Conservation (phyloP, 2,888 invertebrate species). For the Encarsia formosa region DNA sequence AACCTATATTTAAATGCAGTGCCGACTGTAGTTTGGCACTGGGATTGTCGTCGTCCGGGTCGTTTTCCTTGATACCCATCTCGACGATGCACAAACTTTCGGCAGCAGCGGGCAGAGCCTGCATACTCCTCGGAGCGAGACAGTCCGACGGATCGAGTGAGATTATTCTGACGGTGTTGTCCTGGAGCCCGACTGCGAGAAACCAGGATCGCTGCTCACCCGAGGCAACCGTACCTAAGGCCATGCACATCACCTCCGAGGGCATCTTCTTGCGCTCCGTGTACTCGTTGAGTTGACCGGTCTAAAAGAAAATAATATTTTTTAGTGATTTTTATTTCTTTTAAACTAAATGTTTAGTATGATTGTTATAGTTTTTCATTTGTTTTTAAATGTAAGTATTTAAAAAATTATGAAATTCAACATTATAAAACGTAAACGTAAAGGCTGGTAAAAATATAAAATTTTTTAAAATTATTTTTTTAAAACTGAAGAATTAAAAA, state of each 20-base stretch:
- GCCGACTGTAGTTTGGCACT: constrained; percentile 64
- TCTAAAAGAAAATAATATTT: constrained; percentile 57
- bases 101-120: constrained; percentile 91
- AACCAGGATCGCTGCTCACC: constrained; percentile 96
- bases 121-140: constrained; percentile 91
- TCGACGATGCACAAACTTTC: constrained; percentile 97
- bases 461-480: too few relatives aligned
- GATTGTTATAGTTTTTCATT: too few relatives aligned
- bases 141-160: constrained; percentile 96
- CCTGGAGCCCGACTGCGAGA: constrained; percentile 90
- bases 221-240: constrained; percentile 87
- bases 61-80: constrained; percentile 69
- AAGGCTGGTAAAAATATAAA: too few relatives aligned
- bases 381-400: too few relatives aligned
- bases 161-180: constrained; percentile 95
- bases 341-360: too few relatives aligned
- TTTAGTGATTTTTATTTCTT: background rate
- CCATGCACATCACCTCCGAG: constrained; percentile 98
- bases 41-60: constrained; percentile 50
- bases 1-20: constrained; percentile 87
- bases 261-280: constrained; percentile 96
- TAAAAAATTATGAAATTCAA: too few relatives aligned
- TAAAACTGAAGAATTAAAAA: too few relatives aligned
- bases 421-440: too few relatives aligned
- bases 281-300: constrained; percentile 96